Evolutionary conservation across 1,140 invertebrate genomes (phyloP), one percentile per base, ranked within the genome.

Genomic region (Eubasilissa regina): DNA sequence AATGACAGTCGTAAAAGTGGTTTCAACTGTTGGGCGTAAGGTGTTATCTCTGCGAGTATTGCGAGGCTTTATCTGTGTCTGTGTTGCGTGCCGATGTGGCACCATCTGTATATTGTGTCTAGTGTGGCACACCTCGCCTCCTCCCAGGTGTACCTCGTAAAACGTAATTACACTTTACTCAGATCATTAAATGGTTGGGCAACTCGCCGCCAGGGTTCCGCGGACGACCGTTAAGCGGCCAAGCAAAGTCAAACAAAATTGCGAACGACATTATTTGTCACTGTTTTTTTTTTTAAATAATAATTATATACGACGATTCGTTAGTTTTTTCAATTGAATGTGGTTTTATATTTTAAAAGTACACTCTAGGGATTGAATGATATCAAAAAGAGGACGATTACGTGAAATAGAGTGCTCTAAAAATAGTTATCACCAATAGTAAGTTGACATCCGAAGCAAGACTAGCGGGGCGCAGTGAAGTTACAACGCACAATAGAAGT

Each of bases 161-260:
- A 83, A 78, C 76, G 81, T 83, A 83, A 83, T 83, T 83, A 83
- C 81, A 76, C 79, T 80, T 83, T 82, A 80, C 81, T 76, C 81
- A 82, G 81, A 77, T 82, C 81, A 82, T 82, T 82, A 82, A 82
- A 82, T 78, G 81, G 81, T 80, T 72, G 66, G 51, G 75, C 77
- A 82, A 82, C 79, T 82, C 75, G 78, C 78, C 81, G 81, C 78
- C 53, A 43, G 78, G 81, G 78, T 47, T 12, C 70, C 68, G 44
- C 17, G 12, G 45, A 45, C 21, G 44, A 75, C 48, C 80, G 73
- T 81, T 75, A 72, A 76, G 73, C 72, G 77, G 64, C 68, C 64
- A 77, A 73, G 47, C 44, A 47, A 21, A 56, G 25, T 43, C 21
- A 25, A 44, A 55, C 70, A n/a, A 45, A 12, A 15, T 19, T 15